A percentile compares a stretch with the other conserved stretches of the same genome.
These are phyloP conservation scores for Tinamus guttatus DNA, from an alignment of 2,113 vertebrate genomes.

Conservation along the genomic window DNA sequence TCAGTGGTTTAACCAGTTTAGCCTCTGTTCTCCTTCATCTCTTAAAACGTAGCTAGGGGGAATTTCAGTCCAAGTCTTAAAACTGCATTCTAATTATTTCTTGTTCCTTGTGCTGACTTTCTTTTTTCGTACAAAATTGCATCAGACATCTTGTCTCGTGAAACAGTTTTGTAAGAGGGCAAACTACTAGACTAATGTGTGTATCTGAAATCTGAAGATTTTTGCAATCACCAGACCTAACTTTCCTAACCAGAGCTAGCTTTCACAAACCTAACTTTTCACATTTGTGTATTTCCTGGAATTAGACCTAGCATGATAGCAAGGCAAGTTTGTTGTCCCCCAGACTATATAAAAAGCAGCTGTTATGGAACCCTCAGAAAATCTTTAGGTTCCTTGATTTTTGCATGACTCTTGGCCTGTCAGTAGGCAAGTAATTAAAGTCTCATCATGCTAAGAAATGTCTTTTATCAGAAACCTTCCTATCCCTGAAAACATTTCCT, in stretches of 20 bases:
- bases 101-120: background rate
- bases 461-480: background rate
- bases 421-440: slow-evolving; percentile 7
- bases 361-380: background rate
- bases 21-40: background rate
- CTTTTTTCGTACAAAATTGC: background rate
- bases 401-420: background rate
- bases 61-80: background rate
- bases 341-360: background rate
- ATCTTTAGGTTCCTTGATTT: background rate
- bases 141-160: background rate
- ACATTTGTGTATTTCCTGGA: background rate
- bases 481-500: background rate
- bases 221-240: background rate
- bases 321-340: background rate
- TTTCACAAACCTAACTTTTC: background rate
- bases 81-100: background rate
- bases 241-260: background rate
- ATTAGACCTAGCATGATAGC: background rate
- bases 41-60: background rate
- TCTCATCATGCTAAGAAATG: background rate
- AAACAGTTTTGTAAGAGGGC: background rate
- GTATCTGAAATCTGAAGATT: background rate
- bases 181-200: background rate
- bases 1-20: background rate